A percentile compares a stretch with the other conserved stretches of the same genome.
These are phyloP conservation scores for Equus przewalskii DNA, from an alignment of 2,113 vertebrate species.

Conservation along the genomic window DNA sequence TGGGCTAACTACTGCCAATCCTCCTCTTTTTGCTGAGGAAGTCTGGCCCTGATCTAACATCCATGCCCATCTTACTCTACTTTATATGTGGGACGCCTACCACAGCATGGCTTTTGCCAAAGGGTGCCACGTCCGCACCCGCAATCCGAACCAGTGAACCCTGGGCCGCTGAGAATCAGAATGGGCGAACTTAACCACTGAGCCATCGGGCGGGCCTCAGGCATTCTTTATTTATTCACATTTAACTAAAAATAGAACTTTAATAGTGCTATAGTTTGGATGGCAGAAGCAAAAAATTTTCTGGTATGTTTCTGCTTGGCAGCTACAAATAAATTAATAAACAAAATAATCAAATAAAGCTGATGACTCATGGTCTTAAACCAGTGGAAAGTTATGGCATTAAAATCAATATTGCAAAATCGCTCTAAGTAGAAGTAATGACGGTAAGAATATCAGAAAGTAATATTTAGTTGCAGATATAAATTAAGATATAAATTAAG, in stretches of 20 bases:
- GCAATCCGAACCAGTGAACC: no score
- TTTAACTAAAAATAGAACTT: background rate
- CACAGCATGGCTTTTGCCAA: no score
- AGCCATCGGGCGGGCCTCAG: background rate
- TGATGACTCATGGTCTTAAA: background rate
- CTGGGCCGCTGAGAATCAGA: no score
- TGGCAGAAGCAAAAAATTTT: background rate
- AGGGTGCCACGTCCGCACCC: no score
- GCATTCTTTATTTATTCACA: background rate
- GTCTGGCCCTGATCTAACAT: no score
- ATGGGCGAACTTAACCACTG: no score
- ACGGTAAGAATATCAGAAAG: background rate
- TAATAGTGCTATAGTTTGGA: background rate
- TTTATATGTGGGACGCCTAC: no score
- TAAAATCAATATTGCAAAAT: background rate
- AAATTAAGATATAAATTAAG: background rate
- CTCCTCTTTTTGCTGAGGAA: no score
- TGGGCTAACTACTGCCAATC: no score
- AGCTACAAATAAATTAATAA: background rate
- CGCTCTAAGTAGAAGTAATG: background rate
- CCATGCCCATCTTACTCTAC: no score
- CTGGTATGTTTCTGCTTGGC: background rate
- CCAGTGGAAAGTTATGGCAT: background rate
- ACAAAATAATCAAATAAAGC: background rate
- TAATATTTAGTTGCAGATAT: background rate